Base-by-base conservation (phyloP, 2,888 invertebrate species). In the Maniola hyperantus region DNA sequence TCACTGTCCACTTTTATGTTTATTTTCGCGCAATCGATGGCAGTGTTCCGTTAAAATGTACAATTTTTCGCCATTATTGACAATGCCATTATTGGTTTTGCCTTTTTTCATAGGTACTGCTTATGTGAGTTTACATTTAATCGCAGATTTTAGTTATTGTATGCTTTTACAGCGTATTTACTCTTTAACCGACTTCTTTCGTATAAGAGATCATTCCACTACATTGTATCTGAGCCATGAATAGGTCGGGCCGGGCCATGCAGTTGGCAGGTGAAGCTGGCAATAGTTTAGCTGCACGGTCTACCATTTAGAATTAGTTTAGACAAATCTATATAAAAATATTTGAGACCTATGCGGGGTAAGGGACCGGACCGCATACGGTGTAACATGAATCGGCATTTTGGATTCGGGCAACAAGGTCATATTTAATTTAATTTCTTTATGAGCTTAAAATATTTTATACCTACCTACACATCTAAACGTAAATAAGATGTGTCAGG, bases 51-150 rank as follows among this genome's bases (percentile, higher is more conserved):
- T 66, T 64, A 61, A 66, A 69, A 61, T 65, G 65, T 51, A 57
- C 69, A 69, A 60, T 69, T 66, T 60, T 64, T 48, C 44, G 59
- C 59, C 33, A 69, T 72, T 71, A 69, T 68, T 63, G 63, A 53
- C 55, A 61, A 51, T 60, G 36, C 26, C 26, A 26, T 26, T 48
- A 36, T 64, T 61, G 33, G 66, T 60, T 55, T 13, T 57, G 18
- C 6, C 44, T 34, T 62, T 57, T 15, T 11, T 39, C 26, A 59
- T 46, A 39, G 11, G 46, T 46, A 15, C 15, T 18, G 50, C 46
- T 46, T 15, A 46, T 46, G 46, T 15, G 5, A 6, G 11, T 36
- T 34, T 18, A 7, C n/a, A 34, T n/a, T n/a, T 53, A 26, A 11
- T 10, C 51, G 11, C n/a, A n/a, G 2, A 33, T 33, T 20, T 50